phyloP scores from a whole-genome alignment of 2,888 invertebrate species.

The Alloplasta piceator region DNA sequence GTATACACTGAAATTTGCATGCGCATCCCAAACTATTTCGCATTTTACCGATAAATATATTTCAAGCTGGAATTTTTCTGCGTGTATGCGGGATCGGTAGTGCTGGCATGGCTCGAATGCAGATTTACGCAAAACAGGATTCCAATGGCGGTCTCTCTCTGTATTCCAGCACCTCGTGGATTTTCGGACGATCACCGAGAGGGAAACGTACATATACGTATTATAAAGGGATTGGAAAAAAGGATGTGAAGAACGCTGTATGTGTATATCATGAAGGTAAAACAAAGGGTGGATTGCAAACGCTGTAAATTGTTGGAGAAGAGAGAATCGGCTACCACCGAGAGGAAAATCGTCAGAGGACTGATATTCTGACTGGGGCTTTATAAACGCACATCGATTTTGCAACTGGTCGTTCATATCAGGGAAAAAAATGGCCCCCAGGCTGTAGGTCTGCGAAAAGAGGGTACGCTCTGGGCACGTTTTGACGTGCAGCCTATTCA shows the following conservation, averaged over 20 bases:
- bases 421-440: constrained; percentile 25
- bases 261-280: constrained; percentile 27
- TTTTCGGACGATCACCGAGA: constrained; percentile 60
- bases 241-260: constrained; percentile 28
- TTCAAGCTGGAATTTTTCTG: constrained; percentile 71
- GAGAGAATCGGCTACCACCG: constrained; percentile 36
- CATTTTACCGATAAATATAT: constrained; percentile 77
- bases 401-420: constrained; percentile 19
- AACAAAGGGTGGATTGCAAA: constrained; percentile 51
- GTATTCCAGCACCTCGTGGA: constrained; percentile 56
- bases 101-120: constrained; percentile 74
- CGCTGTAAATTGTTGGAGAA: constrained; percentile 53
- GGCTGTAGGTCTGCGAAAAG: background rate
- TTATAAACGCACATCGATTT: constrained; percentile 27
- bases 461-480: constrained; percentile 6
- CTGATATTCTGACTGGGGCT: background rate
- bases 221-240: constrained; percentile 19
- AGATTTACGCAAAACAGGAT: constrained; percentile 78
- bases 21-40: constrained; percentile 70
- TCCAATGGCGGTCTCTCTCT: constrained; percentile 34
- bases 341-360: constrained; percentile 19
- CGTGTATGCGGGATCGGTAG: constrained; percentile 52
- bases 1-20: constrained; percentile 74
- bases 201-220: constrained; percentile 61
- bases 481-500: constrained; percentile 22